Percentiles rank a stretch among this genome's conserved stretches.
phyloP scores from a whole-genome alignment of 2,113 vertebrate genomes.

The Macrotis lagotis region DNA sequence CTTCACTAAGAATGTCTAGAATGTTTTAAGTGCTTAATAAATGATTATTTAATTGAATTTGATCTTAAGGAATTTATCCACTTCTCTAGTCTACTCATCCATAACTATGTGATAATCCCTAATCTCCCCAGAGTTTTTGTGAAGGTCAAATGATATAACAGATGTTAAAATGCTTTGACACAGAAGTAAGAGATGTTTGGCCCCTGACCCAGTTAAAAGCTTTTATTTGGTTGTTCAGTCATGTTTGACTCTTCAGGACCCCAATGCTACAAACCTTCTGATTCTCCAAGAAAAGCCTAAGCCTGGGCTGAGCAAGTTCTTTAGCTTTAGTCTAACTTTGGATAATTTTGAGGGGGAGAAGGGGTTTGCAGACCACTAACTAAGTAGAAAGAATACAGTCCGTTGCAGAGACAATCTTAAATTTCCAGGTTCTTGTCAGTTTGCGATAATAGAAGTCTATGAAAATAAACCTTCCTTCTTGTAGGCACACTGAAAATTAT shows the following conservation, averaged over 20 bases:
- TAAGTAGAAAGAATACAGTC: not conserved
- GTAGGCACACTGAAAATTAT: conserved; percentile 20
- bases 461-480: conserved; percentile 6
- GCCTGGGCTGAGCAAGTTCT: not conserved
- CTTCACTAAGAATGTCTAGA: not conserved
- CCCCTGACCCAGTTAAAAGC: not conserved
- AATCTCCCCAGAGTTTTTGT: not conserved
- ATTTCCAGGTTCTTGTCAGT: conserved; percentile 31
- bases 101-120: not conserved
- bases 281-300: not conserved
- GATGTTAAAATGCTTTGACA: not conserved
- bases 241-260: not conserved
- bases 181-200: not conserved
- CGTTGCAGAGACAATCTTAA: not conserved
- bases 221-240: not conserved
- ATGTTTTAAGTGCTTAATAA: not conserved
- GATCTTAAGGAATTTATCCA: not conserved
- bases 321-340: not conserved
- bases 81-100: not conserved
- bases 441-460: not conserved
- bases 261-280: not conserved
- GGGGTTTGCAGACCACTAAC: not conserved
- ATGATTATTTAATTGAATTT: not conserved
- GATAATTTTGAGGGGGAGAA: not conserved
- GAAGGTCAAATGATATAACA: not conserved